Evolutionary conservation across 2,888 invertebrate species (phyloP).

Genomic region (Limulus polyphemus): DNA sequence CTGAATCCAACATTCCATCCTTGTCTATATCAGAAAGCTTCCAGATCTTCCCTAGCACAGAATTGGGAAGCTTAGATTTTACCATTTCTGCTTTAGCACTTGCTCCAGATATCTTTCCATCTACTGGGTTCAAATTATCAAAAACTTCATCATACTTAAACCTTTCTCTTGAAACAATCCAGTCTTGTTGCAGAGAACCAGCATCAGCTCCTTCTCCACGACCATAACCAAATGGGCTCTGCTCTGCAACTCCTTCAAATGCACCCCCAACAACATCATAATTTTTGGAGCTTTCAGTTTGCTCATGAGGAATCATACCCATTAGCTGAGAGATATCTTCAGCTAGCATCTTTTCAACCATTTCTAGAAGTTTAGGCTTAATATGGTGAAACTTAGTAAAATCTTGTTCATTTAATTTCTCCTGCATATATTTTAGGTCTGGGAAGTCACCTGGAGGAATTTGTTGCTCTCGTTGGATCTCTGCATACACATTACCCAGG

Average conservation of each 20-base stretch:
- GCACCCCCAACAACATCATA: slow-evolving; percentile 59
- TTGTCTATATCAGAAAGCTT: slow-evolving; percentile 91
- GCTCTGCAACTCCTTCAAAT: slow-evolving; percentile 74
- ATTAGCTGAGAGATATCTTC: slow-evolving; percentile 91
- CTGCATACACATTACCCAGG: slow-evolving; percentile 73
- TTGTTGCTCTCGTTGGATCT: slow-evolving; percentile 80
- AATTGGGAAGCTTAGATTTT: slow-evolving; percentile 66
- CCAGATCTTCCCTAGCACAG: slow-evolving; percentile 89
- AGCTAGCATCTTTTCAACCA: slow-evolving; percentile 90
- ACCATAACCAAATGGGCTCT: slow-evolving; percentile 85
- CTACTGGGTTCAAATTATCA: slow-evolving; percentile 61
- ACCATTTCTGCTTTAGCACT: slow-evolving; percentile 50
- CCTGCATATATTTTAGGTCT: slow-evolving; percentile 87
- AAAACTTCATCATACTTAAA: slow-evolving; percentile 74
- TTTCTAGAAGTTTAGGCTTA: slow-evolving; percentile 77
- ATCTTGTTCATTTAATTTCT: slow-evolving; percentile 68
- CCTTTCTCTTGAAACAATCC: slow-evolving; percentile 87
- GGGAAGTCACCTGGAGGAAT: slow-evolving; percentile 98
- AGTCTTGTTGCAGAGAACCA: slow-evolving; percentile 87
- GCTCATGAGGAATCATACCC: slow-evolving; percentile 76
- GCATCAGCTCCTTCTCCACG: slow-evolving; percentile 92
- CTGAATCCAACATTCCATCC: slow-evolving; percentile 83
- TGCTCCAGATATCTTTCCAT: slow-evolving; percentile 88
- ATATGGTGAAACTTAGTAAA: slow-evolving; percentile 86
- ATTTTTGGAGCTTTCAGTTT: slow-evolving; percentile 7